Evolutionary conservation across 2,888 invertebrate species (phyloP).

Genomic region (Drosophila acutilabella): DNA sequence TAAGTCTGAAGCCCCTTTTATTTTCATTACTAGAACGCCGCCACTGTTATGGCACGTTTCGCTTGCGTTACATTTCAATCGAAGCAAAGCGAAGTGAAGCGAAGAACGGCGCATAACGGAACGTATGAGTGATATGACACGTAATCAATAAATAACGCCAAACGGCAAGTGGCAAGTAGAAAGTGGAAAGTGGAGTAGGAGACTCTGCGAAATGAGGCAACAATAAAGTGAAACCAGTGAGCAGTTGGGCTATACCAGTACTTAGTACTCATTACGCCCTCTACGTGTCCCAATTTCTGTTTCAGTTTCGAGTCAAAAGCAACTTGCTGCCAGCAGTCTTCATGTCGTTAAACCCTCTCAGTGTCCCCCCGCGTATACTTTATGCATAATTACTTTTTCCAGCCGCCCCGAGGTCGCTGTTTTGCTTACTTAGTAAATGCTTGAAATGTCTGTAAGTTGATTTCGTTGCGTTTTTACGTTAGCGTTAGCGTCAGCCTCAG

Average conservation of each 20-base stretch:
- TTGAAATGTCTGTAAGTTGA: slow-evolving; percentile 34
- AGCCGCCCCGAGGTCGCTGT: slow-evolving; percentile 47
- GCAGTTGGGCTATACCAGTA: slow-evolving; percentile 33
- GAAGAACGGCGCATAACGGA: slow-evolving; percentile 48
- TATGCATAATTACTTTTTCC: slow-evolving; percentile 73
- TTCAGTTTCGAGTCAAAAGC: slow-evolving; percentile 23
- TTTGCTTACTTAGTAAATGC: slow-evolving; percentile 61
- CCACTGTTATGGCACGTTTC: slow-evolving; percentile 51
- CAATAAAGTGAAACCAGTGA: slow-evolving; percentile 5
- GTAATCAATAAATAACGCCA: slow-evolving; percentile 77
- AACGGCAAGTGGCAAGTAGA: slow-evolving; percentile 36
- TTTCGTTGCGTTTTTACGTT: slow-evolving; percentile 16
- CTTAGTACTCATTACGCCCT: slow-evolving; percentile 58
- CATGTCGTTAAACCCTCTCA: too few relatives aligned
- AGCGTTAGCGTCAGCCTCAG: slow-evolving; percentile 9
- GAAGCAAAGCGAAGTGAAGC: slow-evolving; percentile 26
- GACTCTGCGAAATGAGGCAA: neutral
- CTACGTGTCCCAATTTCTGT: slow-evolving; percentile 50
- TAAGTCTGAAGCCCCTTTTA: neutral
- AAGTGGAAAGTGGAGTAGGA: neutral
- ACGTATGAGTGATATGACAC: slow-evolving; percentile 80
- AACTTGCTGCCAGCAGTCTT: neutral
- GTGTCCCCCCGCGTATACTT: slow-evolving; percentile 28
- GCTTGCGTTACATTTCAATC: slow-evolving; percentile 70
- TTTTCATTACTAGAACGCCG: neutral